These are phyloP conservation scores for Nycticryphes semicollaris DNA, from an alignment of 2,113 vertebrate genomes.

Conservation along the genomic window DNA sequence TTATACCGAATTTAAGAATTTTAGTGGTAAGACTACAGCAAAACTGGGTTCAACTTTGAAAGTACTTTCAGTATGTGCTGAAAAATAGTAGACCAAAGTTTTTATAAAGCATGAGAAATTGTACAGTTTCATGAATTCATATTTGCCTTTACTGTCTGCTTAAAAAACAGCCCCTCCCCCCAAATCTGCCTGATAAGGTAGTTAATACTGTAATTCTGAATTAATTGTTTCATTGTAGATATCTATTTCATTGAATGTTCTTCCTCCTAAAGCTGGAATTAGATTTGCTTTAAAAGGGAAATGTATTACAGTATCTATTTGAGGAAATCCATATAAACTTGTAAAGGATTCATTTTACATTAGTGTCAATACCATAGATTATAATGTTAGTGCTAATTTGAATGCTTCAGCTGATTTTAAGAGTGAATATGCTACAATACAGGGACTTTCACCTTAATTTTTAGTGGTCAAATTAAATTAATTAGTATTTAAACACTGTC, in stretches of 20 bases:
- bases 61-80: background rate
- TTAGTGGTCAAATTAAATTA: slow-evolving; percentile 16
- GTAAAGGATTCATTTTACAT: slow-evolving; percentile 73
- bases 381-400: slow-evolving; percentile 68
- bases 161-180: background rate
- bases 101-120: background rate
- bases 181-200: background rate
- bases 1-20: slow-evolving; percentile 4
- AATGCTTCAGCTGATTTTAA: slow-evolving; percentile 60
- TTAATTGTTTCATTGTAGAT: slow-evolving; percentile 51
- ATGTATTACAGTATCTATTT: slow-evolving; percentile 50
- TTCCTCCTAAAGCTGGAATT: slow-evolving; percentile 56
- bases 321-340: slow-evolving; percentile 61
- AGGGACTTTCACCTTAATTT: slow-evolving; percentile 54
- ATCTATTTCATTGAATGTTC: slow-evolving; percentile 25
- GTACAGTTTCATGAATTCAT: background rate
- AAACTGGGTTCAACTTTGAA: slow-evolving; percentile 10
- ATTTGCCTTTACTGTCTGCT: background rate
- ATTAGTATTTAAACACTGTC: slow-evolving; percentile 3
- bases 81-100: background rate
- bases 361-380: slow-evolving; percentile 44
- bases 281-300: slow-evolving; percentile 63
- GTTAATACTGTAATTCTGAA: slow-evolving; percentile 44
- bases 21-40: background rate
- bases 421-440: slow-evolving; percentile 17